Evolutionary conservation across 2,113 vertebrate species (phyloP).

Genomic region (Equus przewalskii): DNA sequence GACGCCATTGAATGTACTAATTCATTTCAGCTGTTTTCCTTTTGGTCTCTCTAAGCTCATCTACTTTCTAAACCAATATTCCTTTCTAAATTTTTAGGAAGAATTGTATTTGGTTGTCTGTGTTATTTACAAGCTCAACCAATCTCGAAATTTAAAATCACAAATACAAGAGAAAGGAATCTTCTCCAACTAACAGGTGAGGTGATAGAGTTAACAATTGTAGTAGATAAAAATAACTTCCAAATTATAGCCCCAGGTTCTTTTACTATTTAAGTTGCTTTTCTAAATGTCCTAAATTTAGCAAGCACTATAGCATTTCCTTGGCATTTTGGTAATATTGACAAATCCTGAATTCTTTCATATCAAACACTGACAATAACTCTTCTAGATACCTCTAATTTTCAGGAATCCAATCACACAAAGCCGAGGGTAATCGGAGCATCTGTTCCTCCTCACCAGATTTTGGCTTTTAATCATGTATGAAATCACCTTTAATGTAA

Average conservation of each 20-base stretch:
- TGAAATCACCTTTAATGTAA: conserved; percentile 31
- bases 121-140: conserved; percentile 44
- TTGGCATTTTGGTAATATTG: conserved; percentile 44
- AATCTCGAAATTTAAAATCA: conserved; percentile 63
- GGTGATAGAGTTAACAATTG: conserved; percentile 40
- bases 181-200: conserved; percentile 19
- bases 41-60: background rate
- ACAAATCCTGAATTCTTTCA: conserved; percentile 18
- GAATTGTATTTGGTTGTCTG: background rate
- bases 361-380: background rate
- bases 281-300: conserved; percentile 50
- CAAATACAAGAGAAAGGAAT: conserved; percentile 49
- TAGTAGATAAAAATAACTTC: conserved; percentile 60
- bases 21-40: background rate
- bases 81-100: background rate
- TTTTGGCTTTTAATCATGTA: conserved; percentile 18
- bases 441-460: conserved; percentile 2
- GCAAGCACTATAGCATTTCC: background rate
- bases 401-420: conserved; percentile 45
- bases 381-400: conserved; percentile 19
- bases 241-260: conserved; percentile 14
- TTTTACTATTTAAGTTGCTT: conserved; percentile 22
- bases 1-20: background rate
- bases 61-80: conserved; percentile 17
- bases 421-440: background rate